Evolutionary conservation across 1,140 invertebrate species (phyloP).

Genomic region (Zaprionus nigranus): DNA sequence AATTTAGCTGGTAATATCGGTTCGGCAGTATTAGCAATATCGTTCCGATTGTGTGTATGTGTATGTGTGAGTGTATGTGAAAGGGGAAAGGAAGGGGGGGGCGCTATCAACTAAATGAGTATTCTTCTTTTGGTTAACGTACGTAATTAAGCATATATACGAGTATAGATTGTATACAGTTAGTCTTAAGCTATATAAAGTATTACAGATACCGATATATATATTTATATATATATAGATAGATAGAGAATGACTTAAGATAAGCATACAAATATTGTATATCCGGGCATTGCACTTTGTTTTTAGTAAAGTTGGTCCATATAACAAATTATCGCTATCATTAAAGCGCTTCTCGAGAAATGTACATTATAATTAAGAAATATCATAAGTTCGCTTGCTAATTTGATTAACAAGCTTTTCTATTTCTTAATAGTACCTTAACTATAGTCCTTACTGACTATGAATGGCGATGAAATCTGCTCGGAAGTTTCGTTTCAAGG

Average conservation of each 20-base stretch:
- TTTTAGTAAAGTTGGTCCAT: slow-evolving; percentile 29
- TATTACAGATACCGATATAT: background rate
- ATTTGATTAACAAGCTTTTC: slow-evolving; percentile 31
- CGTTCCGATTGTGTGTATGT: background rate
- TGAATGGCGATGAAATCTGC: slow-evolving; percentile 49
- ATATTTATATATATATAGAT: background rate
- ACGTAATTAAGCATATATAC: slow-evolving; percentile 35
- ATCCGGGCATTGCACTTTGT: slow-evolving; percentile 67
- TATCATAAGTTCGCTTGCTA: slow-evolving; percentile 14
- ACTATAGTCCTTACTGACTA: slow-evolving; percentile 36
- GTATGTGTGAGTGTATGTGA: too few species aligned
- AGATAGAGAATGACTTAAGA: slow-evolving; percentile 19
- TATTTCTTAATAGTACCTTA: slow-evolving; percentile 13
- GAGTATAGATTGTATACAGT: slow-evolving; percentile 31
- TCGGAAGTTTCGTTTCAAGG: slow-evolving; percentile 20
- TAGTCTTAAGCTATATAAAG: background rate
- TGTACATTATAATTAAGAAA: slow-evolving; percentile 3
- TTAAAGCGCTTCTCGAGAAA: background rate
- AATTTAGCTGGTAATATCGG: background rate
- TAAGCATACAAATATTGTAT: slow-evolving; percentile 74
- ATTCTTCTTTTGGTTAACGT: slow-evolving; percentile 51
- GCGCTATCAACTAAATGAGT: slow-evolving; percentile 67
- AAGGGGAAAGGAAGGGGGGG: background rate
- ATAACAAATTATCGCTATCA: background rate
- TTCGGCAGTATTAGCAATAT: background rate